A percentile compares a stretch with the other conserved stretches of the same genome.
Conservation (phyloP, 2,113 vertebrate genomes). For the Sorex araneus region DNA sequence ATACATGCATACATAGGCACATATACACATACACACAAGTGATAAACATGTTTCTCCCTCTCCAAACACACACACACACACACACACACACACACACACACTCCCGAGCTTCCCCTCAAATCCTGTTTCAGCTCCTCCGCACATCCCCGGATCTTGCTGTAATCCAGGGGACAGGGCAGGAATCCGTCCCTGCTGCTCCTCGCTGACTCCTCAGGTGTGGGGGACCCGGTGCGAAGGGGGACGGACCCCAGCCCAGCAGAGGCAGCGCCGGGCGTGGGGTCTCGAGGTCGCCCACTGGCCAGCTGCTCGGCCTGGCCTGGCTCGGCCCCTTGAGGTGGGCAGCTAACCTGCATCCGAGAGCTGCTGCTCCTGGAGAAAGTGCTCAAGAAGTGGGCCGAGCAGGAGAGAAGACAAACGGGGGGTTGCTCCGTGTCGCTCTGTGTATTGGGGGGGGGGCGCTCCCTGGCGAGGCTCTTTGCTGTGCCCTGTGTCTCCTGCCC, state of each 20-base stretch:
- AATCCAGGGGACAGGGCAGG: neutral
- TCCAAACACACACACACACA: no score
- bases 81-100: neutral
- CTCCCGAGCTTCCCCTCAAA: neutral
- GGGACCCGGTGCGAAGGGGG: no score
- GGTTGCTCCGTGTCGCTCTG: neutral
- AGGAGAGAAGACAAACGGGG: neutral
- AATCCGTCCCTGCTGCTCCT: neutral
- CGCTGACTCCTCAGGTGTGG: neutral
- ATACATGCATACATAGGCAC: no score
- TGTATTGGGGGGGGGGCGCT: neutral
- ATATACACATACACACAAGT: neutral
- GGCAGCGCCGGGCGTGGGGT: no score
- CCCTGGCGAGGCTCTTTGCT: accelerated
- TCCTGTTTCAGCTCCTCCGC: neutral
- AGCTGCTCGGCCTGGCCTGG: accelerated
- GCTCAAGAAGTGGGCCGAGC: neutral
- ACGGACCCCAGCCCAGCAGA: neutral
- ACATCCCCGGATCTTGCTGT: neutral
- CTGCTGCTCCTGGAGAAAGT: neutral
- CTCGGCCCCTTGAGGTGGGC: neutral
- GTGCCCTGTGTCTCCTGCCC: no score
- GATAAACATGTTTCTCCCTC: no score
- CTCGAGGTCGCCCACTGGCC: no score
- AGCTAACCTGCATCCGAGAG: neutral